Evolutionary conservation across 2,888 invertebrate genomes (phyloP), one percentile per base, ranked within the genome.

Genomic region (Netelia fuscicornis): DNA sequence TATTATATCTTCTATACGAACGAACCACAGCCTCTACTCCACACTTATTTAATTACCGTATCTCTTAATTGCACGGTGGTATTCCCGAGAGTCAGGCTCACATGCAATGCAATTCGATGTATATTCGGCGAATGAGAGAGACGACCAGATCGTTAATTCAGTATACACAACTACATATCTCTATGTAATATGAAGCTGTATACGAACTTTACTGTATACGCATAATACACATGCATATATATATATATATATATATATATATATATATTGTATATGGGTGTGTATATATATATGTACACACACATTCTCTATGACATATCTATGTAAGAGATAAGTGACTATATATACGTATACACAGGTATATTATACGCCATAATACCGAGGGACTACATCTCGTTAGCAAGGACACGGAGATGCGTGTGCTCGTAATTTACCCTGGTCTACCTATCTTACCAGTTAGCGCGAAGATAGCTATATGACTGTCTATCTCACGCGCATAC

Each of bases 351-450:
- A 58, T 48, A 13, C 20, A 58, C n/a, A 58, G 5, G 9, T 9
- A 75, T 20, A 23, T n/a, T 11, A 64, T 58, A 58, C 20, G 58
- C 58, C n/a, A 48, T 67, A 76, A 65, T 76, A 56, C 65, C 54
- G 56, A 42, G 56, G 67, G 42, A 79, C 79, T 83, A 83, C 75
- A 70, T 83, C 83, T 83, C 83, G 79, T 83, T 83, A 83, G 74
- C 44, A 70, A 83, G 78, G 74, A 83, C 74, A 52, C 74, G 60
- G 72, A 62, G 68, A 83, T 64, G 68, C 79, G 60, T 62, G 78
- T 72, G 54, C 79, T 79, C 83, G 79, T 74, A 83, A 83, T 83
- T 83, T 83, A 78, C 78, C 68, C 62, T 54, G 23, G 79, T 48
- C 67, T 25, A 71, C 56, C 64, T 65, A 64, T 79, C 64, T 68